These are phyloP conservation scores for Crotalus viridis DNA, from an alignment of 2,113 vertebrate genomes.

Conservation along the genomic window DNA sequence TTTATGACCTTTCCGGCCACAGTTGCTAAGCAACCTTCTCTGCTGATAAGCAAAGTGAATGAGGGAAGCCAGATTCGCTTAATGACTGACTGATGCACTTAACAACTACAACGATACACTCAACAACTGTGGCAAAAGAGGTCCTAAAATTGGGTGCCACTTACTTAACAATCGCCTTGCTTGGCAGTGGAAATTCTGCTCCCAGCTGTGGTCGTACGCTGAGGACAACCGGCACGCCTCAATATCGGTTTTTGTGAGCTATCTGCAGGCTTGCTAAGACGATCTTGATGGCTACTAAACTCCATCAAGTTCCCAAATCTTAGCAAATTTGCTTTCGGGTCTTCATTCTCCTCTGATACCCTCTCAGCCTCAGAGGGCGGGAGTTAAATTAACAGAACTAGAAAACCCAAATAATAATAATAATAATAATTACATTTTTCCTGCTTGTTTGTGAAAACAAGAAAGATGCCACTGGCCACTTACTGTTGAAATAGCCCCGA, in stretches of 20 bases:
- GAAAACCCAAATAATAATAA: too few relatives aligned
- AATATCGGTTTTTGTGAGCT: too few relatives aligned
- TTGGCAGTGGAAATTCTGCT: background rate
- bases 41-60: too few relatives aligned
- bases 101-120: too few relatives aligned
- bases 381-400: background rate
- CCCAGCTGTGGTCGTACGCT: background rate
- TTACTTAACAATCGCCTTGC: background rate
- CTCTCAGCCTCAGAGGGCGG: background rate
- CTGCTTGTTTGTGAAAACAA: background rate
- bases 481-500: conserved; percentile 85
- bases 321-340: background rate
- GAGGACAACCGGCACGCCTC: background rate
- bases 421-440: background rate
- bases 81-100: too few relatives aligned
- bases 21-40: background rate
- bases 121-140: too few relatives aligned
- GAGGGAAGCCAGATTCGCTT: too few relatives aligned
- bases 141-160: too few relatives aligned
- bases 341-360: background rate
- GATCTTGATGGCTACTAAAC: background rate
- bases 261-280: background rate
- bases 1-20: background rate
- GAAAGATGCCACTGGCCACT: conserved; percentile 53
- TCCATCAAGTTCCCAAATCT: background rate